Evolutionary conservation across 1,140 invertebrate species (phyloP).

Genomic region (Frieseomelitta varia): DNA sequence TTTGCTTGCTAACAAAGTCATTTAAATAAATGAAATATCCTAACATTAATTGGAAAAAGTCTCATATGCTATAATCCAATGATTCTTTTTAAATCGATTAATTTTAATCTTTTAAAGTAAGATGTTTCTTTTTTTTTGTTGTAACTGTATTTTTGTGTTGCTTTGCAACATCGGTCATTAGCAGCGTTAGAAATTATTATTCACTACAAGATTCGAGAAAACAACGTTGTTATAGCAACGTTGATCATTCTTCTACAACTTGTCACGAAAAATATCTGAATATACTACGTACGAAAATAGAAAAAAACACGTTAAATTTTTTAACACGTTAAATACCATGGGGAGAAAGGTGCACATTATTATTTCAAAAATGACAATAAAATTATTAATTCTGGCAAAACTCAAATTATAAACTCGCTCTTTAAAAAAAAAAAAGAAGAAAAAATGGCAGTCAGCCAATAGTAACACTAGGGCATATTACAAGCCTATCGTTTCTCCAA

Average conservation of each 20-base stretch:
- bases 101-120: neutral
- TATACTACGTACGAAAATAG: neutral
- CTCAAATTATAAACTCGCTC: neutral
- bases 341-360: too few species aligned
- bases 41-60: neutral
- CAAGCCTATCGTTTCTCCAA: neutral
- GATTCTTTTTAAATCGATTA: neutral
- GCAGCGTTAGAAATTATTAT: too few species aligned
- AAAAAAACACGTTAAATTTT: neutral
- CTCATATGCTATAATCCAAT: conserved; percentile 1
- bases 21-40: neutral
- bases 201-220: neutral
- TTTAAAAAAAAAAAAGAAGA: neutral
- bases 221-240: neutral
- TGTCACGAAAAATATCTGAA: neutral
- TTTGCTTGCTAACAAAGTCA: neutral
- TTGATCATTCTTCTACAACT: too few species aligned
- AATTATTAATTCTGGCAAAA: neutral
- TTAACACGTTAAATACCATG: too few species aligned
- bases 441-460: neutral
- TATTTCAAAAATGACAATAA: neutral
- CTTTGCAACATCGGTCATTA: too few species aligned
- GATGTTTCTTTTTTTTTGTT: too few species aligned
- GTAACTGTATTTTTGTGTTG: too few species aligned
- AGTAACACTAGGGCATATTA: neutral